Evolutionary conservation across 2,797 vertebrate genomes (phyloP).

Genomic region (Pipistrellus kuhlii): DNA sequence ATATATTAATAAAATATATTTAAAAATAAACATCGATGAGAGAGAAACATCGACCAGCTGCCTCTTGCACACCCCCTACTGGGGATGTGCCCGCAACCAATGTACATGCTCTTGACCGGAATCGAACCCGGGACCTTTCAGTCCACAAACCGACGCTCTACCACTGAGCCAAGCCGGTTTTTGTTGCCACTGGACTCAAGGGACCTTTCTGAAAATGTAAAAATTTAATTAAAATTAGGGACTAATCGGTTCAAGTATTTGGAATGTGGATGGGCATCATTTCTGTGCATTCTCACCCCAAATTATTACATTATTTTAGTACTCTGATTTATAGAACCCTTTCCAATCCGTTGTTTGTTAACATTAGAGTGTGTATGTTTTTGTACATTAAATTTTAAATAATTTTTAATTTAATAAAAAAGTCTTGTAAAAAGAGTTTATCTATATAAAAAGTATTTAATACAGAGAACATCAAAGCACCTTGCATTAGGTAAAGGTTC

Average conservation of each 20-base stretch:
- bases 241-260: background rate
- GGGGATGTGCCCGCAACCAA: too few species aligned
- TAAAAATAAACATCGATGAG: too few species aligned
- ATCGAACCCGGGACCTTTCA: too few species aligned
- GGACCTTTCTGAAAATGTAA: background rate
- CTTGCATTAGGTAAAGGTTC: conserved; percentile 43
- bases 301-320: background rate
- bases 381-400: background rate
- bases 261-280: background rate
- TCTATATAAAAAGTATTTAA: conserved; percentile 71
- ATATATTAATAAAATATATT: too few species aligned
- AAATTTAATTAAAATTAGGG: background rate
- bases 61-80: too few species aligned
- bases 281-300: background rate
- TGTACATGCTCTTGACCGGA: too few species aligned
- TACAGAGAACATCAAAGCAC: conserved; percentile 64
- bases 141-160: too few species aligned
- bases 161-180: too few species aligned
- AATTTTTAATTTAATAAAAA: conserved; percentile 16
- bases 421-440: conserved; percentile 38
- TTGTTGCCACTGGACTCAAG: background rate
- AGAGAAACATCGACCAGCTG: too few species aligned
- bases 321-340: background rate
- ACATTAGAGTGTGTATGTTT: background rate
- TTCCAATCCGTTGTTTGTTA: background rate